Percentiles rank a stretch among this genome's conserved stretches.
Evolutionary conservation across 2,113 vertebrate genomes (phyloP).

Genomic region (Pelobates fuscus): DNA sequence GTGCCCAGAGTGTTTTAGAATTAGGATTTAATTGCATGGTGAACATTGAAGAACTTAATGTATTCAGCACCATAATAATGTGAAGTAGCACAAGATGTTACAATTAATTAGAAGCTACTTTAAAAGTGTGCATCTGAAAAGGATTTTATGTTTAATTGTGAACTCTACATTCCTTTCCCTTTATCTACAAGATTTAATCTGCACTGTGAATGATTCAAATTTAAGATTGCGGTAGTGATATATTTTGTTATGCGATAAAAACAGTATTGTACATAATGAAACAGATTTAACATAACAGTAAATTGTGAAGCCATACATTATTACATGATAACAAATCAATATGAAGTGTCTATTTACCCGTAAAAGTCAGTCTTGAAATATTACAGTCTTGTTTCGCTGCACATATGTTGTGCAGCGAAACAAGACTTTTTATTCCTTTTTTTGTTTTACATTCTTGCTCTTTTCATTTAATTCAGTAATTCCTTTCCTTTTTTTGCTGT

Average conservation of each 20-base stretch:
- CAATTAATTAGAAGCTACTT: no score
- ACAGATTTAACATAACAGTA: conserved; percentile 8
- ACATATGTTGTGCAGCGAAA: neutral
- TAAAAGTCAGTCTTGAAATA: conserved; percentile 8
- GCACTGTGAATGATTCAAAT: neutral
- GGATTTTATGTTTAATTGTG: no score
- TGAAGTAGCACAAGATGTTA: no score
- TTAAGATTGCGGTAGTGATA: neutral
- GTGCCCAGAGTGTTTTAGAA: no score
- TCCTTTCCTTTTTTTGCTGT: conserved; percentile 4
- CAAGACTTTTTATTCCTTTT: neutral
- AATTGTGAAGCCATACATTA: conserved; percentile 3
- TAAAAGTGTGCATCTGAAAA: no score
- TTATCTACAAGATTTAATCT: no score
- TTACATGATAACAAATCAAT: conserved; percentile 27
- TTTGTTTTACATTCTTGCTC: neutral
- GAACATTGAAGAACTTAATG: no score
- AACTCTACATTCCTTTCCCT: no score
- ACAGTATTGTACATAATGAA: conserved; percentile 11
- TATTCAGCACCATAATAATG: no score
- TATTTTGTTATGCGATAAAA: neutral
- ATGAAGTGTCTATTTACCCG: conserved; percentile 7
- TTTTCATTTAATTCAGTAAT: neutral
- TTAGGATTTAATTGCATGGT: no score
- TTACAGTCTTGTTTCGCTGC: conserved; percentile 4